Conservation (phyloP, 2,113 vertebrate genomes). For the Bubo blakistoni region DNA sequence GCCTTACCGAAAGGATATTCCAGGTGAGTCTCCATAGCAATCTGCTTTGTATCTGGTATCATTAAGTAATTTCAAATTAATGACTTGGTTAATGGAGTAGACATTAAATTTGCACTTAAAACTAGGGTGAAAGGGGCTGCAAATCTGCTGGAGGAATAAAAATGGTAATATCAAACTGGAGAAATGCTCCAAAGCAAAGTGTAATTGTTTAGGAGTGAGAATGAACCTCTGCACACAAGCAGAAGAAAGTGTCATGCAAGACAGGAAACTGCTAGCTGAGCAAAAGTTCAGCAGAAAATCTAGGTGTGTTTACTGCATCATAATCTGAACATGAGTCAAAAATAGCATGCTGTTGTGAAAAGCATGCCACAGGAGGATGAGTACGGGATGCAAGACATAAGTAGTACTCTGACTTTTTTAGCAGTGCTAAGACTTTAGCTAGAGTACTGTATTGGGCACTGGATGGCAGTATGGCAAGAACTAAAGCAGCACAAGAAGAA, state of each 20-base stretch:
- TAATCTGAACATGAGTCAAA: background rate
- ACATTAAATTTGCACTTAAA: background rate
- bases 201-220: background rate
- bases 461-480: constrained; percentile 1
- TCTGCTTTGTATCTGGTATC: background rate
- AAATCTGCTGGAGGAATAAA: background rate
- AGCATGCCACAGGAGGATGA: background rate
- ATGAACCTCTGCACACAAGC: background rate
- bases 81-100: background rate
- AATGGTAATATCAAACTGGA: background rate
- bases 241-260: background rate
- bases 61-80: constrained; percentile 23
- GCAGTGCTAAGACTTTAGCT: background rate
- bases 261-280: background rate
- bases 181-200: background rate
- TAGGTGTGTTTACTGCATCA: background rate
- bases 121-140: background rate
- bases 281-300: background rate
- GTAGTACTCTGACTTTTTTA: background rate
- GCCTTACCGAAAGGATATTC: background rate
- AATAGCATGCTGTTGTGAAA: background rate
- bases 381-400: background rate
- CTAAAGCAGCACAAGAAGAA: background rate
- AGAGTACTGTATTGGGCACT: background rate
- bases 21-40: constrained; percentile 35